A percentile compares a stretch with the other conserved stretches of the same genome.
Evolutionary conservation across 2,113 vertebrate genomes (phyloP).

Genomic region (Ardeotis arabs): DNA sequence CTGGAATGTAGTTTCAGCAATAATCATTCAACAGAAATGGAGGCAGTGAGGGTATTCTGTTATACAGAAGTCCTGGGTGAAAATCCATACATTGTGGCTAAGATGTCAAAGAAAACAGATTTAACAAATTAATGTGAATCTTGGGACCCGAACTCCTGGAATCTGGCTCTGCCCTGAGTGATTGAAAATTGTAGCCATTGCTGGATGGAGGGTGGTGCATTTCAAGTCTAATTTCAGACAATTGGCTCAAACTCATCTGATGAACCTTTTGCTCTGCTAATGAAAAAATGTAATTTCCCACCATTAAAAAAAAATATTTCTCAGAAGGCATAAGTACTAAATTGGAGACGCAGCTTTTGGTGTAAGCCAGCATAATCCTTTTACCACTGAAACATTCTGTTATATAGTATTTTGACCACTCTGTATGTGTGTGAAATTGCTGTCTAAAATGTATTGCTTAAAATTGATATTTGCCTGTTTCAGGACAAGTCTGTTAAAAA

Average conservation of each 20-base stretch:
- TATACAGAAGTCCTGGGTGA: not conserved
- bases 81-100: not conserved
- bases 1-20: not conserved
- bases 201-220: not conserved
- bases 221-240: not conserved
- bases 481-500: not conserved
- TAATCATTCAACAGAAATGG: not conserved
- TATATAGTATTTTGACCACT: not conserved
- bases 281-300: not conserved
- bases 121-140: not conserved
- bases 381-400: not conserved
- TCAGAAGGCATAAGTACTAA: not conserved
- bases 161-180: not conserved
- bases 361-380: slow-evolving; percentile 16
- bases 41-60: not conserved
- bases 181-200: not conserved
- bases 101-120: not conserved
- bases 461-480: not conserved
- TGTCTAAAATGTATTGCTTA: not conserved
- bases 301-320: not conserved
- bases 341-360: not conserved
- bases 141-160: not conserved
- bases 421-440: not conserved
- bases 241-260: not conserved
- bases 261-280: not conserved